Evolutionary conservation across 2,888 invertebrate genomes (phyloP).

Genomic region (Morpho helenor): DNA sequence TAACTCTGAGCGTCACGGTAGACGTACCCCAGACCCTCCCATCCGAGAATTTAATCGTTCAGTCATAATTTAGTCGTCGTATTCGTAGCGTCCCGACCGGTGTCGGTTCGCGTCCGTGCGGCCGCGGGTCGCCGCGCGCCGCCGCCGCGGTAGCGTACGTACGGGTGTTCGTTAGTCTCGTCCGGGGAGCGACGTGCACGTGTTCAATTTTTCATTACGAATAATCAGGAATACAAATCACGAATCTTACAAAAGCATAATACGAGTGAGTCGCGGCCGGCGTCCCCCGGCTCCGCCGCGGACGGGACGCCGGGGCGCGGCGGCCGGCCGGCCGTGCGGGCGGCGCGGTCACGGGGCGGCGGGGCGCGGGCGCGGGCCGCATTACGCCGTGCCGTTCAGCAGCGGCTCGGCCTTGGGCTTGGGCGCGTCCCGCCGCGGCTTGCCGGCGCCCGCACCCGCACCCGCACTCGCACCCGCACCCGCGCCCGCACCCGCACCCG

Average conservation of each 20-base stretch:
- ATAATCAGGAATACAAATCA: conserved; percentile 77
- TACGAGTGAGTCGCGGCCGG: conserved; percentile 60
- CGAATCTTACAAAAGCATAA: conserved; percentile 77
- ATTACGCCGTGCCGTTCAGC: conserved; percentile 82
- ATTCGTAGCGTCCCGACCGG: conserved; percentile 20
- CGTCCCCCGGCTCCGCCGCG: background rate
- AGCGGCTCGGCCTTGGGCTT: conserved; percentile 81
- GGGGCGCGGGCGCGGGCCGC: conserved; percentile 27
- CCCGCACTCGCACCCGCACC: conserved; percentile 24
- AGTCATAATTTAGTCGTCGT: conserved; percentile 20
- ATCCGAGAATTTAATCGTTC: conserved; percentile 23
- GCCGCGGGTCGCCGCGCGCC: conserved; percentile 24
- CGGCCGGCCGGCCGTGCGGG: conserved; percentile 13
- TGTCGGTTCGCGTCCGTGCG: conserved; percentile 30
- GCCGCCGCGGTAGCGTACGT: background rate
- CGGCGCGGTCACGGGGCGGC: conserved; percentile 26
- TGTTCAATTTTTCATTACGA: conserved; percentile 66
- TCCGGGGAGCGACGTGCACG: conserved; percentile 70
- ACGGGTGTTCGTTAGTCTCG: conserved; percentile 46
- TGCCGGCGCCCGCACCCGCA: conserved; percentile 33
- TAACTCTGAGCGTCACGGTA: conserved; percentile 46
- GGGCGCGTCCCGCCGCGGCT: conserved; percentile 60
- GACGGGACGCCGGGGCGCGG: conserved; percentile 17
- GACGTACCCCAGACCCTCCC: conserved; percentile 42
- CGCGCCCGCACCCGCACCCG: conserved; percentile 30